Percentiles rank a stretch among this genome's conserved stretches.
Evolutionary conservation across 2,797 vertebrate species (phyloP).

Genomic region (Bryconaethiops microstoma): DNA sequence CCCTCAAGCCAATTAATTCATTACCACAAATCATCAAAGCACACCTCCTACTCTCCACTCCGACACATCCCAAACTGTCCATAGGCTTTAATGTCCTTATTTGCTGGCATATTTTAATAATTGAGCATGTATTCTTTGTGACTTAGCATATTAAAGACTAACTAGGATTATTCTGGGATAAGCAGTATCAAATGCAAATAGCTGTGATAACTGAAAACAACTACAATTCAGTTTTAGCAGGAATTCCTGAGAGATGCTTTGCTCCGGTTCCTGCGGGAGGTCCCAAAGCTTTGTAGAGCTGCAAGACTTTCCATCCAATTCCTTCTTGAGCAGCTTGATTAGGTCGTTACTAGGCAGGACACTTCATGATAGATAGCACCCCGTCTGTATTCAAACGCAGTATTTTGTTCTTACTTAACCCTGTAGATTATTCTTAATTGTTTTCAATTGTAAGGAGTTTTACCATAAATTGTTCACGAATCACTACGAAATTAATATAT

Average conservation of each 20-base stretch:
- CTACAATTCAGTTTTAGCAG: too few species aligned
- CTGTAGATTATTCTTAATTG: not conserved
- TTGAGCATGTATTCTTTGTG: not conserved
- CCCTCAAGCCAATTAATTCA: constrained; percentile 67
- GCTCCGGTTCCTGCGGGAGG: not conserved
- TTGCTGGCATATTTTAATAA: not conserved
- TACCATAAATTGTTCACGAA: not conserved
- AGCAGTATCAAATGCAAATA: not conserved
- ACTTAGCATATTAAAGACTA: not conserved
- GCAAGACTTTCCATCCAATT: not conserved
- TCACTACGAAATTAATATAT: not conserved
- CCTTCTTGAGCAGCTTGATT: not conserved
- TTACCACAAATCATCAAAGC: constrained; percentile 61
- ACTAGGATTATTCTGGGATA: not conserved
- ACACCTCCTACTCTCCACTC: not conserved
- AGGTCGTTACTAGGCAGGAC: not conserved
- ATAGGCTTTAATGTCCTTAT: constrained; percentile 2
- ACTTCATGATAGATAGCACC: not conserved
- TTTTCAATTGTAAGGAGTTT: too few species aligned
- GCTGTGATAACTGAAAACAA: too few species aligned
- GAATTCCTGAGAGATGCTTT: not conserved
- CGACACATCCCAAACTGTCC: not conserved
- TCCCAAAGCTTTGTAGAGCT: not conserved
- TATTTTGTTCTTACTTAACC: not conserved
- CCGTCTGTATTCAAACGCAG: too few species aligned